Percentiles rank a stretch among this genome's conserved stretches.
Conservation (phyloP, 2,888 invertebrate species). For the Drepana falcataria region DNA sequence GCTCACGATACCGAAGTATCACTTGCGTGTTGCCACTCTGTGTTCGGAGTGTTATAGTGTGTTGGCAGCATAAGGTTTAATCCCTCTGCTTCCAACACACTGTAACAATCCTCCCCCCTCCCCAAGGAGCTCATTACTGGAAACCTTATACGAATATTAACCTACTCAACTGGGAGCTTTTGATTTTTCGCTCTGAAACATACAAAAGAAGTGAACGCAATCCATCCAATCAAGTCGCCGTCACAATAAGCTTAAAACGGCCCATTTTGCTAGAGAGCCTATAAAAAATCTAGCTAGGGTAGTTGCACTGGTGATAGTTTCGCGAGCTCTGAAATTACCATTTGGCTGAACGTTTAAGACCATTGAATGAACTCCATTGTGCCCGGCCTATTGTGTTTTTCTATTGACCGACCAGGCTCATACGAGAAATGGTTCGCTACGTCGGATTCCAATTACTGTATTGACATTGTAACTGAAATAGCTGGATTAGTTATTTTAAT, state of each 20-base stretch:
- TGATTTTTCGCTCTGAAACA: too few relatives aligned
- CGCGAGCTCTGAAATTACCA: constrained; percentile 67
- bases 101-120: too few relatives aligned
- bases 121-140: too few relatives aligned
- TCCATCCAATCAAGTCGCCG: background rate
- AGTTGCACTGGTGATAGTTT: constrained; percentile 39
- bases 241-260: constrained; percentile 10
- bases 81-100: too few relatives aligned
- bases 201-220: background rate
- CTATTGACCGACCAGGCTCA: constrained; percentile 61
- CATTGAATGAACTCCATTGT: constrained; percentile 63
- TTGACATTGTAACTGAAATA: constrained; percentile 51
- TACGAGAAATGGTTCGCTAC: constrained; percentile 41
- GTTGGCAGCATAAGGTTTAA: too few relatives aligned
- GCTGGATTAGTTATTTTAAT: constrained; percentile 46
- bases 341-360: constrained; percentile 66
- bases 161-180: too few relatives aligned
- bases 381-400: constrained; percentile 64
- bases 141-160: too few relatives aligned
- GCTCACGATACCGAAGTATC: too few relatives aligned
- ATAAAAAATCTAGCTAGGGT: constrained; percentile 39
- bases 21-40: too few relatives aligned
- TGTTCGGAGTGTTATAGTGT: too few relatives aligned
- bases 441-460: constrained; percentile 60
- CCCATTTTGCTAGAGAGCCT: constrained; percentile 6